Evolutionary conservation across 64 coral and sea anemone species (phyloP), one percentile per base, ranked within the genome.

Genomic region (Actinia tenebrosa): DNA sequence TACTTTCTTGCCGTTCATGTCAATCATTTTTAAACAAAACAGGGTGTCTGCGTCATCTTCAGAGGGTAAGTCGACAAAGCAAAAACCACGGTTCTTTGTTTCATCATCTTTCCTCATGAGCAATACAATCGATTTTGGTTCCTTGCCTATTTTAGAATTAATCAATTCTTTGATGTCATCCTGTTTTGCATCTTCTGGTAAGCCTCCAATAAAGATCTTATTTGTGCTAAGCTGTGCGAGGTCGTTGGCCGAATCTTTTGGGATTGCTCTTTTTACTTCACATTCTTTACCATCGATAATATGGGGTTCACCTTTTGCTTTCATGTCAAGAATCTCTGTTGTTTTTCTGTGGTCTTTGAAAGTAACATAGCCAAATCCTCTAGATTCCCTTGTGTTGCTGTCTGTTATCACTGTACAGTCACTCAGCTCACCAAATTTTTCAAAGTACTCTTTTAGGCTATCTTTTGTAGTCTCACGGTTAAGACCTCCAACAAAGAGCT

Each of bases 291-390:
- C 93, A 22, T 92, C 97, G 10, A 99, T 92, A 10, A 37, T 80
- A 58, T 99, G 97, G 10, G 94, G 77, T 62, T 91, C 89, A 11
- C 89, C 95, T 9, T 95, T 78, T 64, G 72, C 88, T 78, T 94
- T 95, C 26, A 90, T 61, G 60, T 86, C 13, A 1, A 94, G 83
- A 56, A 93, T 88, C 10, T 87, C 5, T 7, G 82, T 68, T 15
- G 86, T 85, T 52, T 85, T 80, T 19, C 82, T 50, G 23, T 88
- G 56, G 85, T 96, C 94, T 23, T 50, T 56, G 25, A 93, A 93
- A 30, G 97, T 99, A 7, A 99, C 93, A 86, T 95, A 99, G 15
- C 97, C 97, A 86, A 99, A 99, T 44, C 97, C 93, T 86, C 97
- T 81, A 8, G 97, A 95, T 1, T 78, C 85, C 37, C 91, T 99